A percentile compares a stretch with the other conserved stretches of the same genome.
Evolutionary conservation across 2,113 vertebrate genomes (phyloP).

Genomic region (Megaceryle torquata): DNA sequence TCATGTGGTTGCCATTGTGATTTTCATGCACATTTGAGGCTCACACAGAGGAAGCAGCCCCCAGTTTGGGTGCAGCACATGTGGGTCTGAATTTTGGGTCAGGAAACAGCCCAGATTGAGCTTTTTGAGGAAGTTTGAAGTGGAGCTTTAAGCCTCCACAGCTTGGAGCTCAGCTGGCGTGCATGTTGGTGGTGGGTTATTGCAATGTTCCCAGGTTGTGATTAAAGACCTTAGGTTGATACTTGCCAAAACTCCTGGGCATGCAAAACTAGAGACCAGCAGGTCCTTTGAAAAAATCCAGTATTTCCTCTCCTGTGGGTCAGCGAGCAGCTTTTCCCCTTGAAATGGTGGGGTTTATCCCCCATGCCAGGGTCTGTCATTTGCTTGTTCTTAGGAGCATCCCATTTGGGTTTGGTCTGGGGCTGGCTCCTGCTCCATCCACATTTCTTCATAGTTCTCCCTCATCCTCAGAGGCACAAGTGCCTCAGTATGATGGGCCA

Average conservation of each 20-base stretch:
- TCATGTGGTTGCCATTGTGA: not conserved
- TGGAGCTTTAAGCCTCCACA: not conserved
- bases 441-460: not conserved
- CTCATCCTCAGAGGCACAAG: not conserved
- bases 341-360: not conserved
- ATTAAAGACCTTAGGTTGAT: not conserved
- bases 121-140: not conserved
- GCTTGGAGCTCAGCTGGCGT: not conserved
- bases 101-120: not conserved
- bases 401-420: not conserved
- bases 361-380: not conserved
- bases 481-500: accelerated
- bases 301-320: not conserved
- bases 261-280: not conserved
- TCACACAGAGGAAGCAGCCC: not conserved
- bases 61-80: not conserved
- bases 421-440: not conserved
- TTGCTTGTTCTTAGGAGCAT: not conserved
- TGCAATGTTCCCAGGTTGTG: not conserved
- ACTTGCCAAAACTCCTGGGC: not conserved
- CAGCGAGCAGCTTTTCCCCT: not conserved
- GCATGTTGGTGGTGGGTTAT: not conserved
- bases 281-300: not conserved
- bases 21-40: not conserved
- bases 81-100: not conserved